phyloP scores from a whole-genome alignment of 2,888 invertebrate genomes.

The Parasteatoda lunata region DNA sequence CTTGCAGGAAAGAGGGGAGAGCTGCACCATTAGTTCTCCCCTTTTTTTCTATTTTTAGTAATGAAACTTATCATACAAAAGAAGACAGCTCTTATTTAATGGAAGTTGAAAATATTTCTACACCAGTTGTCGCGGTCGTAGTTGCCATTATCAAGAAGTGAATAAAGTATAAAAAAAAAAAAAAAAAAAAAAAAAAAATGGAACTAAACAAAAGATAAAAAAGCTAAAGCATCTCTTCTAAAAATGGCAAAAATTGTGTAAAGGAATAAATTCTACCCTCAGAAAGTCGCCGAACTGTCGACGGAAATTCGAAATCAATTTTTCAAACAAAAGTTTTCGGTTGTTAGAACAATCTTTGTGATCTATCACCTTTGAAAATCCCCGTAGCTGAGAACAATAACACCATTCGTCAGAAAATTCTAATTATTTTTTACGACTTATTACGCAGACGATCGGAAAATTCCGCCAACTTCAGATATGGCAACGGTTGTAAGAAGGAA shows the following conservation, averaged over 20 bases:
- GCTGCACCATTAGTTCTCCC: neutral
- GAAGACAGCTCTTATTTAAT: slow-evolving; percentile 23
- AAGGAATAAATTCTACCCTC: slow-evolving; percentile 18
- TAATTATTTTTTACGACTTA: slow-evolving; percentile 67
- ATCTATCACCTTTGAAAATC: slow-evolving; percentile 37
- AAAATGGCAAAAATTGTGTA: slow-evolving; percentile 44
- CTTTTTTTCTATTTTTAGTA: slow-evolving; percentile 1
- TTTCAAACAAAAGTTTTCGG: slow-evolving; percentile 61
- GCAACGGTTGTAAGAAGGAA: neutral
- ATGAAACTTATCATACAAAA: slow-evolving; percentile 12
- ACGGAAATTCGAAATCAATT: slow-evolving; percentile 63
- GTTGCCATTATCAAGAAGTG: slow-evolving; percentile 19
- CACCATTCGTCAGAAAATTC: slow-evolving; percentile 52
- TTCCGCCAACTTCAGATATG: slow-evolving; percentile 6
- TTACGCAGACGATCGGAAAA: slow-evolving; percentile 27
- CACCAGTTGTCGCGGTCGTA: slow-evolving; percentile 23
- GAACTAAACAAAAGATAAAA: slow-evolving; percentile 1
- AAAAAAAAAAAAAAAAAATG: slow-evolving; percentile 20
- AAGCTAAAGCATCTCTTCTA: slow-evolving; percentile 37
- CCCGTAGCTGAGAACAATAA: slow-evolving; percentile 42
- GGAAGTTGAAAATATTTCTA: slow-evolving; percentile 38
- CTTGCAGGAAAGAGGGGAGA: neutral
- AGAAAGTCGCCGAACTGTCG: slow-evolving; percentile 64
- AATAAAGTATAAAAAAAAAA: slow-evolving; percentile 18
- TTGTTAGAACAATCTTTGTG: slow-evolving; percentile 24